These are phyloP conservation scores for Chymomyza procnemis DNA, from an alignment of 2,888 invertebrate genomes.

Conservation along the genomic window DNA sequence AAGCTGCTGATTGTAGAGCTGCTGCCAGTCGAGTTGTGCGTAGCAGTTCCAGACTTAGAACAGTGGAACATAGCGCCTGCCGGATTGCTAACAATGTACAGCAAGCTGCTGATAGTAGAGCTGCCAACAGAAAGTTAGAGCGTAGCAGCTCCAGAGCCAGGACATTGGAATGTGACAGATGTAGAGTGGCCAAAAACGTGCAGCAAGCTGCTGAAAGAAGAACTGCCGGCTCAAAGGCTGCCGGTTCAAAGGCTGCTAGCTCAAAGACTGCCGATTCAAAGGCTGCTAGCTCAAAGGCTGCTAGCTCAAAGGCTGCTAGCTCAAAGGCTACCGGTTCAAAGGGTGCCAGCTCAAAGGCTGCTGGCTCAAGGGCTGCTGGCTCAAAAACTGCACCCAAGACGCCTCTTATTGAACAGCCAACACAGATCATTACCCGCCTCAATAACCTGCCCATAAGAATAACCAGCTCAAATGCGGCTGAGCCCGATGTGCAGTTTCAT, in stretches of 20 bases:
- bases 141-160: no score
- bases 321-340: slow-evolving; percentile 8
- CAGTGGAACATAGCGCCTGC: no score
- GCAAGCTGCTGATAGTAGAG: no score
- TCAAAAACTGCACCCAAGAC: slow-evolving; percentile 33
- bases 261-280: slow-evolving; percentile 24
- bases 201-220: neutral
- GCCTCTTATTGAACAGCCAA: slow-evolving; percentile 34
- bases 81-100: no score
- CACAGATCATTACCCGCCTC: slow-evolving; percentile 21
- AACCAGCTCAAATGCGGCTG: slow-evolving; percentile 38
- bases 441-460: slow-evolving; percentile 58
- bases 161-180: no score
- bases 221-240: slow-evolving; percentile 13
- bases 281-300: neutral
- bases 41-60: no score
- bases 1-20: no score
- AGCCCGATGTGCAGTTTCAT: slow-evolving; percentile 35
- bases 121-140: no score
- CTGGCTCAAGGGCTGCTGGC: neutral
- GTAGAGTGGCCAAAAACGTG: no score
- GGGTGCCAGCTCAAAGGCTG: slow-evolving; percentile 1
- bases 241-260: neutral
- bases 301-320: slow-evolving; percentile 17
- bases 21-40: no score